phyloP scores from a whole-genome alignment of 2,797 vertebrate genomes.

The Tolypeutes matacus region DNA sequence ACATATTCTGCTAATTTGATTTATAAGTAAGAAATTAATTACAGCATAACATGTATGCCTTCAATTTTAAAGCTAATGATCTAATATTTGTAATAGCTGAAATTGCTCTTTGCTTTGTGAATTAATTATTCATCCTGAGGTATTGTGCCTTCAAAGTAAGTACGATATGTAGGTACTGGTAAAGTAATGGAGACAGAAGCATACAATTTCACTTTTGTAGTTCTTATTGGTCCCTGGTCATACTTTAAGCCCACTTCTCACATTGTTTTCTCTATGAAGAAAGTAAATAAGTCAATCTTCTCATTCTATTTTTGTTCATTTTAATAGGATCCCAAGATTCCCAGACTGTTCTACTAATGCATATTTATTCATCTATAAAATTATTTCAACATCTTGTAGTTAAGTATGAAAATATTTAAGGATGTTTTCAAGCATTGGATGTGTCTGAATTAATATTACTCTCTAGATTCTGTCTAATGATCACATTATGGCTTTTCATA shows the following conservation, averaged over 20 bases:
- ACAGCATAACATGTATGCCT: conserved; percentile 31
- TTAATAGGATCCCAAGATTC: not conserved
- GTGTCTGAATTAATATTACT: conserved; percentile 8
- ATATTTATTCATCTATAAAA: conserved; percentile 29
- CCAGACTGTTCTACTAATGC: conserved; percentile 2
- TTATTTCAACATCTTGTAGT: conserved; percentile 34
- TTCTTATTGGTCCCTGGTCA: not conserved
- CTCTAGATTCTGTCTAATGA: not conserved
- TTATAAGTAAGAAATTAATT: conserved; percentile 61
- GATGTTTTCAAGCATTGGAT: not conserved
- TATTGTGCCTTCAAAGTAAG: conserved; percentile 23
- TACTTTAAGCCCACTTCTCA: not conserved
- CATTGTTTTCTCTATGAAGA: conserved; percentile 32
- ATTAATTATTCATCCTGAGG: conserved; percentile 47
- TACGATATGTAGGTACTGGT: not conserved
- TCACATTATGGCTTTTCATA: not conserved
- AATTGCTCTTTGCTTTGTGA: conserved; percentile 64
- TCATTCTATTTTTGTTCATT: conserved; percentile 51
- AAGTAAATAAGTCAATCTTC: conserved; percentile 28
- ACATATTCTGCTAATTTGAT: conserved; percentile 57
- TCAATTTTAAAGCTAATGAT: conserved; percentile 45
- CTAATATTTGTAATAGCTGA: conserved; percentile 41
- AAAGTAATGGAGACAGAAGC: not conserved
- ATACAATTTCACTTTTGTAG: conserved; percentile 22
- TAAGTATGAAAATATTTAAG: conserved; percentile 45